Evolutionary conservation across 2,888 invertebrate genomes (phyloP), one percentile per base, ranked within the genome.

Genomic region (Pantelozetes paolii): DNA sequence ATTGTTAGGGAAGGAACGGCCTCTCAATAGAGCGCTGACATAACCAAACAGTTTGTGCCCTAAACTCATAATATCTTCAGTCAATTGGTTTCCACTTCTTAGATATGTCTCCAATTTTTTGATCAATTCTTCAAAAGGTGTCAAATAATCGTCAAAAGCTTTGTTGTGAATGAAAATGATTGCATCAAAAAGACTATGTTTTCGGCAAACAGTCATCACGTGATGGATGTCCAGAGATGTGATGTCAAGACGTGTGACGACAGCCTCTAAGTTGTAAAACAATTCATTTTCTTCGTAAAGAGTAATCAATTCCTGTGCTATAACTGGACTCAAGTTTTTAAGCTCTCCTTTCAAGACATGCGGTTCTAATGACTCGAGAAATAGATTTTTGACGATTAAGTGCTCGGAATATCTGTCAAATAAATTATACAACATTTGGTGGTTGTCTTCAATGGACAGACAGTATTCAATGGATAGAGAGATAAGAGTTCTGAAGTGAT

Each of bases 11-110:
- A 91, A 94, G 0, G 90, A 90, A 74, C 90, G 84, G 0, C 92
- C 94, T n/a, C 91, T 89, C 77, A 94, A 84, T 80, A 93, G 93
- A 78, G 92, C 91, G 76, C 83, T 91, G 40, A 92, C 87, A 80
- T 93, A 94, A 2, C 94, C 91, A 71, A 94, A 83, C 77, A 94
- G 83, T 76, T 90, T 90, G 80, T 93, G 92, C 9, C 93, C 94
- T 62, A 92, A 50, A 62, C 74, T 76, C 2, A 78, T 77, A 26
- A 77, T 75, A 15, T 77, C 77, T 72, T 81, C 80, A 23, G 80
- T 80, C 36, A 82, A 77, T 69, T 80, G 80, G 26, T 79, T 77
- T 18, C 80, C 81, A 77, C 76, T 73, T 23, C 75, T 76, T 50
- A 78, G 54, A 15, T 74, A 78, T 11, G 79, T 54, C 50, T 75